Evolutionary conservation across 2,888 invertebrate genomes (phyloP).

Genomic region (Diaphora mendica): DNA sequence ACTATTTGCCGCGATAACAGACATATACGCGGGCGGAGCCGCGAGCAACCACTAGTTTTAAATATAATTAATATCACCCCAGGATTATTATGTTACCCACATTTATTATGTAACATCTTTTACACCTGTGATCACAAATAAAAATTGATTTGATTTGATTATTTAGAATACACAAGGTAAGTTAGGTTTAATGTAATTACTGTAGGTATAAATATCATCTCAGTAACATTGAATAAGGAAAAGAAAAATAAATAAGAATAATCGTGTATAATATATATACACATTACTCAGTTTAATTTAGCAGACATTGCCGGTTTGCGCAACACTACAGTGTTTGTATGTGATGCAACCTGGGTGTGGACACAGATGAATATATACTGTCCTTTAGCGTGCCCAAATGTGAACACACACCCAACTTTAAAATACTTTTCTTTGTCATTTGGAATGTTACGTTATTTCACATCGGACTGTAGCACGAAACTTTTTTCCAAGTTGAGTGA

Average conservation of each 20-base stretch:
- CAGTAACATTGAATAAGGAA: slow-evolving; percentile 46
- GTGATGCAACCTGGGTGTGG: slow-evolving; percentile 72
- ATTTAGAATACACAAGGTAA: background rate
- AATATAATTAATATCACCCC: too few relatives aligned
- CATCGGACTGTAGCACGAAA: slow-evolving; percentile 6
- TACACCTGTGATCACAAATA: too few relatives aligned
- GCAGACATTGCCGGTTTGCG: slow-evolving; percentile 69
- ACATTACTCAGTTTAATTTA: slow-evolving; percentile 61
- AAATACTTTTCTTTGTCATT: slow-evolving; percentile 11
- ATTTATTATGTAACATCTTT: too few relatives aligned
- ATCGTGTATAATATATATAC: slow-evolving; percentile 55
- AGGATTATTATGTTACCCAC: too few relatives aligned
- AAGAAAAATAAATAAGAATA: slow-evolving; percentile 52
- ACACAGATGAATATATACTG: slow-evolving; percentile 64
- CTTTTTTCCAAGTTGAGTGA: background rate
- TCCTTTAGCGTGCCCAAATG: slow-evolving; percentile 54
- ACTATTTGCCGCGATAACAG: too few relatives aligned
- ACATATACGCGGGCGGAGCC: too few relatives aligned
- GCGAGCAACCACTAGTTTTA: too few relatives aligned
- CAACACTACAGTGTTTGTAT: slow-evolving; percentile 61
- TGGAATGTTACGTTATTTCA: slow-evolving; percentile 10
- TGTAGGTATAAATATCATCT: background rate
- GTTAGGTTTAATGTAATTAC: background rate
- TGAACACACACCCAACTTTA: slow-evolving; percentile 27
- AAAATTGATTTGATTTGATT: too few relatives aligned